A percentile compares a stretch with the other conserved stretches of the same genome.
phyloP scores from a whole-genome alignment of 2,113 vertebrate species.

The Apodemus sylvaticus region DNA sequence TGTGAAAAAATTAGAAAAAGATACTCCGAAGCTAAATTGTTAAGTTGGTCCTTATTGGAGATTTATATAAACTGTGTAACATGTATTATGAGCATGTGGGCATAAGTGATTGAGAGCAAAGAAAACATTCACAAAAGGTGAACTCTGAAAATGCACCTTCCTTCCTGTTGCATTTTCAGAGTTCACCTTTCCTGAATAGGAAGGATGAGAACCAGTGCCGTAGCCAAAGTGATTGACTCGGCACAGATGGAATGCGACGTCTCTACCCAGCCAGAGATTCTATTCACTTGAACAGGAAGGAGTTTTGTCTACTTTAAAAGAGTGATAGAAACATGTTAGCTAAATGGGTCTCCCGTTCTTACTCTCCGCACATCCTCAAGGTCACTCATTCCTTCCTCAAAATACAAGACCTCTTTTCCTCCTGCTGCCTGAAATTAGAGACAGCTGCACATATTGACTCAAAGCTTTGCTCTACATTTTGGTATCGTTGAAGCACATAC shows the following conservation, averaged over 20 bases:
- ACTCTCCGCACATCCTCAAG: not conserved
- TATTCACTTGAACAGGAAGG: not conserved
- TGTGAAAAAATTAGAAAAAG: conserved; percentile 45
- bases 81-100: not conserved
- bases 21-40: not conserved
- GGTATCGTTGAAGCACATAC: not conserved
- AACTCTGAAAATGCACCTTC: conserved; percentile 25
- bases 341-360: not conserved
- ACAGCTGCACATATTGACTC: not conserved
- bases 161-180: too few relatives aligned
- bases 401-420: not conserved
- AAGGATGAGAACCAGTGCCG: not conserved
- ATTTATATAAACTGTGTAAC: conserved; percentile 19
- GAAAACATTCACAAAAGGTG: not conserved
- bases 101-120: not conserved
- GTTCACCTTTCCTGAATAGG: too few relatives aligned
- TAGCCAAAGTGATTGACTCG: not conserved
- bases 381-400: not conserved
- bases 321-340: not conserved
- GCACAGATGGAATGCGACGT: not conserved
- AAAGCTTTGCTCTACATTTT: not conserved
- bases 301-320: not conserved
- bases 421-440: not conserved
- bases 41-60: conserved; percentile 24
- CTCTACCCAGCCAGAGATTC: not conserved